Evolutionary conservation across 2,888 invertebrate species (phyloP), one percentile per base, ranked within the genome.

Genomic region (Xanthorhoe spadicearia): DNA sequence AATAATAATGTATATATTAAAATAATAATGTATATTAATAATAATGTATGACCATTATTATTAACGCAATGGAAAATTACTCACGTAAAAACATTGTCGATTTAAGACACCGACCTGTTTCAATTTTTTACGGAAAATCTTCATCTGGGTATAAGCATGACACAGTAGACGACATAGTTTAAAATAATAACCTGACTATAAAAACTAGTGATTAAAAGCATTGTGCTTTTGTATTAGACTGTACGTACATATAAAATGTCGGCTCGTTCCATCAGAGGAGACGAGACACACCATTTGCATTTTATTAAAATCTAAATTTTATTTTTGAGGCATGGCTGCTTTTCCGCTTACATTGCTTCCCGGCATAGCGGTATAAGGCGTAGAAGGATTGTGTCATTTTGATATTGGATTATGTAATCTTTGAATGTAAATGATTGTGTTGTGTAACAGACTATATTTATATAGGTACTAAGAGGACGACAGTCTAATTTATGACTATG

Each of bases 261-360:
- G 70, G 68, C 63, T 75, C 79, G 79, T 79, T 82, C 80, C 79
- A 77, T 81, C 83, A 81, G 75, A 74, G 73, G 76, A 76, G 74
- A 76, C 78, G 77, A 74, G 82, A 80, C 85, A 85, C 83, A 81
- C 76, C 81, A 91, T 91, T 91, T 90, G 90, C 91, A 91, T 91
- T 90, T 90, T 91, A 91, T 91, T 91, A 91, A 91, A 91, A 88
- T 84, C 85, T 83, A 86, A 87, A 89, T 89, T 89, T 91, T 88
- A 90, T 89, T 89, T 89, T 83, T 77, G 76, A 76, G 73, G 76
- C 75, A 68, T 72, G 68, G 73, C 74, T 73, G 72, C 73, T 73
- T 76, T 74, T 70, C 72, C 67, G 64, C 68, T 72, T 65, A 71
- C 73, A 67, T 73, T 70, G 70, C 71, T 71, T 71, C 68, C 64